These are phyloP conservation scores for Agrilus biguttatus DNA, from an alignment of 2,888 invertebrate genomes.

Conservation along the genomic window DNA sequence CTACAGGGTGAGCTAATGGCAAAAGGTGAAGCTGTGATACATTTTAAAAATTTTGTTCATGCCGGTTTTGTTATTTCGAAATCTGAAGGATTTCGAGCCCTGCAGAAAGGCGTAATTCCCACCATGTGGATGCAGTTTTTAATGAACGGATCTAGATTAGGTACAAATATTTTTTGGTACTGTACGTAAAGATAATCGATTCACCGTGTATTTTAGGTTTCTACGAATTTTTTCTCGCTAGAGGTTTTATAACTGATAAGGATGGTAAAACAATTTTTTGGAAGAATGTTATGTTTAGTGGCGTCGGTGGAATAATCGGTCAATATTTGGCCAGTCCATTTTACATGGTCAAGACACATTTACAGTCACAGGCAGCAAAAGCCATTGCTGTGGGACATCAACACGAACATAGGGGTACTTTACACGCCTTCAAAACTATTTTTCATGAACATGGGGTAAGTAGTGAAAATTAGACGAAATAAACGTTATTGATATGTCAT, in stretches of 20 bases:
- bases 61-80: slow-evolving; percentile 36
- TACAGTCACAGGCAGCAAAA: slow-evolving; percentile 58
- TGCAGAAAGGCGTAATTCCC: slow-evolving; percentile 68
- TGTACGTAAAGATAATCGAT: neutral
- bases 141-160: slow-evolving; percentile 43
- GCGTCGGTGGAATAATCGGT: slow-evolving; percentile 51
- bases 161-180: slow-evolving; percentile 12
- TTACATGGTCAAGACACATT: slow-evolving; percentile 72
- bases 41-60: slow-evolving; percentile 66
- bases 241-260: slow-evolving; percentile 30
- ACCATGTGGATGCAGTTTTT: slow-evolving; percentile 69
- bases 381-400: slow-evolving; percentile 77
- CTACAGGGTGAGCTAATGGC: slow-evolving; percentile 47
- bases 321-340: slow-evolving; percentile 60
- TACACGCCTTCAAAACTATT: slow-evolving; percentile 36
- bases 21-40: slow-evolving; percentile 44
- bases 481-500: too few relatives aligned
- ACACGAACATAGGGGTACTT: slow-evolving; percentile 50
- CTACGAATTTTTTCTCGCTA: slow-evolving; percentile 21
- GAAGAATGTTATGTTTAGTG: slow-evolving; percentile 36
- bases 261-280: slow-evolving; percentile 36
- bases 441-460: slow-evolving; percentile 37
- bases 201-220: slow-evolving; percentile 16
- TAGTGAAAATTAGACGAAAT: too few relatives aligned
- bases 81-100: slow-evolving; percentile 58